Base-by-base conservation (phyloP, 1,140 invertebrate genomes). In the Tachypleus tridentatus region DNA sequence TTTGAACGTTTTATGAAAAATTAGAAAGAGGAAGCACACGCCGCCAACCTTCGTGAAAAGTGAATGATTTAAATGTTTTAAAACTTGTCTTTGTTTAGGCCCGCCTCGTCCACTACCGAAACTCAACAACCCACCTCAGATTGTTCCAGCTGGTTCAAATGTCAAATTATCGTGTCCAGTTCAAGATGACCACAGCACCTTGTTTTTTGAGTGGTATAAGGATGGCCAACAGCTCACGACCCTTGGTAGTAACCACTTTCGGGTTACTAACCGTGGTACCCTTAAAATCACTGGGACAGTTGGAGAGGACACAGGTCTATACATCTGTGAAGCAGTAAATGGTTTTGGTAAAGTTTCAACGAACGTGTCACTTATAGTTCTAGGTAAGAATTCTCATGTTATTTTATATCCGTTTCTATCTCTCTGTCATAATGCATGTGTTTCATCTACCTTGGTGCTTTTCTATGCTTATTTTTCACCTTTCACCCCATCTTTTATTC, bases 251-350 rank as follows among this genome's bases (percentile, higher is more conserved):
- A 65, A 72, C 51, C 65, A 70, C 6, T 66, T 67, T 49, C 54
- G 69, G 49, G 61, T 70, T 4, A 63, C 65, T 10, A 67, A 69
- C 48, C 68, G 67, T 61, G 69, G 64, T 49, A 51, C 62, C 9
- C 69, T 79, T 10, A 70, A 75, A 53, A 78, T 80, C 62, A 74
- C 72, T n/a, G 71, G 73, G 8, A 66, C 73, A 3, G 71, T 71
- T 7, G 69, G 71, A 62, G 73, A 74, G 56, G 77, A 78, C 66
- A 72, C 74, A 29, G 77, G 77, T 53, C 65, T 67, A 9, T 78
- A 76, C 70, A 65, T 72, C 2, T 78, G 77, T 67, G 73, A 73
- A 68, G 77, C 77, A 4, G 74, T 74, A 10, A 78, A 78, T 66
- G 77, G 77, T 47, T 78, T 77, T 64, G 77, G 77, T 48, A 74